Evolutionary conservation across 2,888 invertebrate genomes (phyloP).

Genomic region (Drosophila kambysellisi): DNA sequence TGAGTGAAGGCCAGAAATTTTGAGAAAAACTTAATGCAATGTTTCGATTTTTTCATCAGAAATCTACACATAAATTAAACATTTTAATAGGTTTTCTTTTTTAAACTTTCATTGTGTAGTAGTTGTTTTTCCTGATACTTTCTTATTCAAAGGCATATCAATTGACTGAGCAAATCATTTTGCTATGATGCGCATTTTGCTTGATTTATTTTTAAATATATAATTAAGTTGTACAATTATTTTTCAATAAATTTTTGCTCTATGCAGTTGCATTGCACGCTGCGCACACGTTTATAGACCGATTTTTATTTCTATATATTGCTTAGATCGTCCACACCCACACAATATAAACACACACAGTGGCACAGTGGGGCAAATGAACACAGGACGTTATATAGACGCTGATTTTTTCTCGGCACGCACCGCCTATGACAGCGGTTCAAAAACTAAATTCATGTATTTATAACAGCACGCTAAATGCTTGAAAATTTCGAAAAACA

Average conservation of each 20-base stretch:
- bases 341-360: constrained; percentile 9
- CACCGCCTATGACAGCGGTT: constrained; percentile 77
- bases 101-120: neutral
- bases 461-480: constrained; percentile 73
- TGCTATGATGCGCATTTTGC: constrained; percentile 45
- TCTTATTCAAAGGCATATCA: constrained; percentile 15
- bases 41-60: neutral
- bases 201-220: constrained; percentile 40
- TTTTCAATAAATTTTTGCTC: constrained; percentile 34
- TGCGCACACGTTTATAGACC: constrained; percentile 40
- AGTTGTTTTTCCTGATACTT: neutral
- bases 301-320: constrained; percentile 27
- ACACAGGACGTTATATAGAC: constrained; percentile 30
- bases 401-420: constrained; percentile 51
- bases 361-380: constrained; percentile 44
- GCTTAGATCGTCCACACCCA: constrained; percentile 54
- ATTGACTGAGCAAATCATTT: constrained; percentile 32
- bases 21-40: constrained; percentile 18
- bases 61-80: neutral
- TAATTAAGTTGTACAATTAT: constrained; percentile 2
- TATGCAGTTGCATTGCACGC: constrained; percentile 46
- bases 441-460: constrained; percentile 77
- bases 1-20: constrained; percentile 29
- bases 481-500: constrained; percentile 60
- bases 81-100: neutral